phyloP scores from a whole-genome alignment of 2,797 vertebrate species.

The Gambusia yucatana region DNA sequence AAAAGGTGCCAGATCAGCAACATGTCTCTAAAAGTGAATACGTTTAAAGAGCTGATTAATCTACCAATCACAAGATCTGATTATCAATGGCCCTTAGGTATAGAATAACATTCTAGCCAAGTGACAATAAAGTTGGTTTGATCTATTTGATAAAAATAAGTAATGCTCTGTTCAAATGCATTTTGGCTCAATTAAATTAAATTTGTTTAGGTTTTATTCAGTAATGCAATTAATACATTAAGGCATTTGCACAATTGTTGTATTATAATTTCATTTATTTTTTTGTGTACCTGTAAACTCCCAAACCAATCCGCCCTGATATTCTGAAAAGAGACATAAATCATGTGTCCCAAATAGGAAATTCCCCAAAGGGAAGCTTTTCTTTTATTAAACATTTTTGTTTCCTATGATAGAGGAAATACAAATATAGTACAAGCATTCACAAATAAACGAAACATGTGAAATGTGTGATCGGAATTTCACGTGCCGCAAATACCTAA shows the following conservation, averaged over 20 bases:
- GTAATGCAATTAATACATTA: not conserved
- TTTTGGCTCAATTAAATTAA: not conserved
- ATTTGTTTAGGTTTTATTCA: not conserved
- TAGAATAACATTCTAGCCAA: not conserved
- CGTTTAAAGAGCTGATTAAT: not conserved
- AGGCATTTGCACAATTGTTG: not conserved
- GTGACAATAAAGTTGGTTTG: not conserved
- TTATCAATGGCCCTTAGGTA: not conserved
- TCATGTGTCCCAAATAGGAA: slow-evolving; percentile 26
- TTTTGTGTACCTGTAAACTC: not conserved
- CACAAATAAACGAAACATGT: slow-evolving; percentile 49
- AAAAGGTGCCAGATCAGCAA: not conserved
- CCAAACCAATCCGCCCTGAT: not conserved
- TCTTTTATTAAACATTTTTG: slow-evolving; percentile 22
- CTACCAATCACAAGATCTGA: not conserved
- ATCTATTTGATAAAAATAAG: not conserved
- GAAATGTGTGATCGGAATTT: slow-evolving; percentile 49
- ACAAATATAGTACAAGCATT: slow-evolving; percentile 38
- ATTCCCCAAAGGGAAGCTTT: slow-evolving; percentile 17
- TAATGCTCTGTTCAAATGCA: not conserved
- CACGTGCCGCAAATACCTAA: slow-evolving; percentile 23
- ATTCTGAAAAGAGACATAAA: slow-evolving; percentile 5
- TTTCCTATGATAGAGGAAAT: slow-evolving; percentile 29
- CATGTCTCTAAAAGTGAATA: not conserved
- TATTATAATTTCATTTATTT: not conserved